Evolutionary conservation across 2,797 vertebrate genomes (phyloP), one percentile per base, ranked within the genome.

Genomic region (Melanotaenia trifasciata): DNA sequence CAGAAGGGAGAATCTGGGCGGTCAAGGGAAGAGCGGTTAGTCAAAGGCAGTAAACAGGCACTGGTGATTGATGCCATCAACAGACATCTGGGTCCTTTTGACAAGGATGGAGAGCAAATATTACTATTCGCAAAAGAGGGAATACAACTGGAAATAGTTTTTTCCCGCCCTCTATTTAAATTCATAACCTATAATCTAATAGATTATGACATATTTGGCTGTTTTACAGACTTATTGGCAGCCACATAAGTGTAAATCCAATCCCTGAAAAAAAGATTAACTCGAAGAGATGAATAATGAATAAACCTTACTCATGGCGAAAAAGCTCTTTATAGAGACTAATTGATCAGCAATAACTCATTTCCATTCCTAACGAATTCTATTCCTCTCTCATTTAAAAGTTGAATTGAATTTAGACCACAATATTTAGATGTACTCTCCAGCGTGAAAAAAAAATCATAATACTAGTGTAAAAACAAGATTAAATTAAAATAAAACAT

Each of bases 61-160:
- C 47, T 24, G 59, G 56, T 74, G 80, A 87, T 63, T 67, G 84
- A 89, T 85, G 85, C 70, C 6, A 80, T 90, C 86, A 87, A 75
- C 78, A 28, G 67, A 63, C 36, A 28, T 40, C 14, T 35, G 22
- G 33, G 56, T 62, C 62, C 60, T 66, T 76, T 64, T 73, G 81
- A 82, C 76, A 70, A 28, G 51, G 20, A 45, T 57, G 28, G 18
- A 24, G 33, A 51, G 16, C n/a, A 61, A 67, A 80, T 43, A 59
- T 13, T 47, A 47, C 4, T 0, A 40, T 32, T 59, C 26, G 58
- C 28, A 64, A 35, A 36, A 10, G 5, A 38, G 36, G 10, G 53
- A 50, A n/a, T 47, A 50, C 20, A 50, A 50, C 1, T 7, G 43
- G n/a, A 10, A 1, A 4, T 3, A 51, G n/a, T 51, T 22, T 22